Evolutionary conservation across 2,113 vertebrate species (phyloP).

Genomic region (Apteryx mantelli): DNA sequence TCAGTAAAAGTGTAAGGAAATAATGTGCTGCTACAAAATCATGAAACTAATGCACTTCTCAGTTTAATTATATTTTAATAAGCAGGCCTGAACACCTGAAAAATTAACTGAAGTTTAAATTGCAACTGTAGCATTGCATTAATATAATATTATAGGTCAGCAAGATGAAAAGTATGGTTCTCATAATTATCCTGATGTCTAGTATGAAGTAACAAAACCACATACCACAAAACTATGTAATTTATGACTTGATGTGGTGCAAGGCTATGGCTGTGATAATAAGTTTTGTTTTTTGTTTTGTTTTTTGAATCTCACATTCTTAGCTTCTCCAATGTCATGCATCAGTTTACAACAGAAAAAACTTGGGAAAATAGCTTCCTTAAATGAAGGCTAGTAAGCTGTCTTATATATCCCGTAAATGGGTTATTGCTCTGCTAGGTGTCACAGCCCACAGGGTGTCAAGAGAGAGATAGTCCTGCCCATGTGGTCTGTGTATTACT

Average conservation of each 20-base stretch:
- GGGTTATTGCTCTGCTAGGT: neutral
- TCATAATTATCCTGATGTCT: neutral
- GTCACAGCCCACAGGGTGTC: neutral
- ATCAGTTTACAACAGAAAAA: neutral
- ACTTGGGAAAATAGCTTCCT: neutral
- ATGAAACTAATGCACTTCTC: neutral
- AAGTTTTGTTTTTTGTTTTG: neutral
- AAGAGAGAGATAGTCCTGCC: neutral
- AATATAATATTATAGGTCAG: neutral
- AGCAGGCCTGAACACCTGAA: neutral
- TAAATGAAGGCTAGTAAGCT: neutral
- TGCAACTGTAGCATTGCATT: neutral
- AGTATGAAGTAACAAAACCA: slow-evolving; percentile 21
- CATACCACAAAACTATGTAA: neutral
- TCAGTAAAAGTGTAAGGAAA: neutral
- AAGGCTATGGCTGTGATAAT: neutral
- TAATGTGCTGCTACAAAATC: neutral
- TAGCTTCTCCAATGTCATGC: accelerated
- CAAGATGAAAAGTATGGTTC: slow-evolving; percentile 15
- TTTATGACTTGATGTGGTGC: neutral
- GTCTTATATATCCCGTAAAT: neutral
- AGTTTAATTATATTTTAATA: neutral
- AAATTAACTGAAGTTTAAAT: neutral
- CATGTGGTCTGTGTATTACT: accelerated
- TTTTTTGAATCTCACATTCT: neutral